Percentiles rank a stretch among this genome's conserved stretches.
Evolutionary conservation across 2,888 invertebrate genomes (phyloP).

Genomic region (Drosophila kambysellisi): DNA sequence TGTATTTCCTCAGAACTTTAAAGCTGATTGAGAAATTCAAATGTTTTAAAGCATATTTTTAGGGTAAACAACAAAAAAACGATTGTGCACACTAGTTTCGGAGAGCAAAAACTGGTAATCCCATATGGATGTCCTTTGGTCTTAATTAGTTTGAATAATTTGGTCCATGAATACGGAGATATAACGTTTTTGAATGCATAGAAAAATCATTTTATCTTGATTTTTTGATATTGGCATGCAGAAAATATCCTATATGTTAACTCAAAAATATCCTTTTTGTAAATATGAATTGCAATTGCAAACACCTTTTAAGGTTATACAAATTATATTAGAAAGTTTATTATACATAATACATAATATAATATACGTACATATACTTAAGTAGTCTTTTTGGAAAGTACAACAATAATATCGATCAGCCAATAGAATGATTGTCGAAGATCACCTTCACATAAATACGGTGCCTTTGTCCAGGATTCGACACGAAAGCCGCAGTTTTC

Average conservation of each 20-base stretch:
- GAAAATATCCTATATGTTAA: not conserved
- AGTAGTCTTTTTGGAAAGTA: constrained; percentile 87
- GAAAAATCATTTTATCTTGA: not conserved
- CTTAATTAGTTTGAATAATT: not conserved
- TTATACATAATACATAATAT: constrained; percentile 7
- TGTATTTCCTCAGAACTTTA: not conserved
- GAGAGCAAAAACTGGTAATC: not conserved
- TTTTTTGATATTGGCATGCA: not conserved
- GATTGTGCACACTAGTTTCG: not conserved
- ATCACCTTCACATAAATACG: constrained; percentile 99
- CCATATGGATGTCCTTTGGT: not conserved
- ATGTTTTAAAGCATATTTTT: not conserved
- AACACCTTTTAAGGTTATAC: not conserved
- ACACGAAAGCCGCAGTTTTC: constrained; percentile 89
- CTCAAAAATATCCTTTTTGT: not conserved
- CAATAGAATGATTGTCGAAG: constrained; percentile 95
- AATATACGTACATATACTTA: constrained; percentile 17
- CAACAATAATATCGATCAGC: constrained; percentile 95
- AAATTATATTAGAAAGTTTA: constrained; percentile 10
- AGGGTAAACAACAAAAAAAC: not conserved
- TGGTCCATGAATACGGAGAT: not conserved
- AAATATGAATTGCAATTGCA: not conserved
- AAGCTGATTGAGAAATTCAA: not conserved
- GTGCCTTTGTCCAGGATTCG: constrained; percentile 94
- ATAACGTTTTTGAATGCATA: not conserved